phyloP scores from a whole-genome alignment of 1,140 invertebrate species.

The Reticulitermes speratus region DNA sequence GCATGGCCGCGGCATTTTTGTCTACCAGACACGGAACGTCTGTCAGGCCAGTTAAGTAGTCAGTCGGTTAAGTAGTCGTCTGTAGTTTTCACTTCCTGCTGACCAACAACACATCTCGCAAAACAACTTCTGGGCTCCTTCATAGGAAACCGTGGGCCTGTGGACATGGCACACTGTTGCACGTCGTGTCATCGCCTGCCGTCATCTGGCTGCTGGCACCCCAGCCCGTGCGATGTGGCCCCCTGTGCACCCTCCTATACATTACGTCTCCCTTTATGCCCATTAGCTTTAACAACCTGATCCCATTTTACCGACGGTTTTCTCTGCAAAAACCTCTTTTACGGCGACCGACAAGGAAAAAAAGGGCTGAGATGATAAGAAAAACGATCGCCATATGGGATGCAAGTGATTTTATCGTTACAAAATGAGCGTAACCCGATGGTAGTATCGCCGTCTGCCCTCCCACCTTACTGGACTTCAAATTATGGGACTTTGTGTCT shows the following conservation, averaged over 20 bases:
- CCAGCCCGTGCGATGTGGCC: background rate
- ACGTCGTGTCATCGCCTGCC: background rate
- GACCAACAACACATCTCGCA: too few relatives aligned
- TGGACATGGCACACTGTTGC: background rate
- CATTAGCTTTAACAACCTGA: constrained; percentile 12
- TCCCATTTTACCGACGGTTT: constrained; percentile 1
- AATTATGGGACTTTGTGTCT: too few relatives aligned
- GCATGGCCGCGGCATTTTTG: too few relatives aligned
- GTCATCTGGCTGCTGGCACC: constrained; percentile 7
- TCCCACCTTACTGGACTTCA: too few relatives aligned
- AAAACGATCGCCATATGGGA: background rate
- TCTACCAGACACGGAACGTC: too few relatives aligned
- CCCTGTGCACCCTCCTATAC: background rate
- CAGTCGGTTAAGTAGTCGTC: too few relatives aligned
- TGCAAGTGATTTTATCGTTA: background rate
- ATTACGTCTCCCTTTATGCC: background rate
- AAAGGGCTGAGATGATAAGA: background rate
- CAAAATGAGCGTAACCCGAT: background rate
- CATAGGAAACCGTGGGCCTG: too few relatives aligned
- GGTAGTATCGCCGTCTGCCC: too few relatives aligned
- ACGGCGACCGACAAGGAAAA: background rate
- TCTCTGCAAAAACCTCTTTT: constrained; percentile 16
- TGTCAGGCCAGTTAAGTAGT: too few relatives aligned
- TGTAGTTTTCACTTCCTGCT: too few relatives aligned
- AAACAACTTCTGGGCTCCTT: too few relatives aligned